These are phyloP conservation scores for Griposia aprilina DNA, from an alignment of 2,888 invertebrate species.

Conservation along the genomic window DNA sequence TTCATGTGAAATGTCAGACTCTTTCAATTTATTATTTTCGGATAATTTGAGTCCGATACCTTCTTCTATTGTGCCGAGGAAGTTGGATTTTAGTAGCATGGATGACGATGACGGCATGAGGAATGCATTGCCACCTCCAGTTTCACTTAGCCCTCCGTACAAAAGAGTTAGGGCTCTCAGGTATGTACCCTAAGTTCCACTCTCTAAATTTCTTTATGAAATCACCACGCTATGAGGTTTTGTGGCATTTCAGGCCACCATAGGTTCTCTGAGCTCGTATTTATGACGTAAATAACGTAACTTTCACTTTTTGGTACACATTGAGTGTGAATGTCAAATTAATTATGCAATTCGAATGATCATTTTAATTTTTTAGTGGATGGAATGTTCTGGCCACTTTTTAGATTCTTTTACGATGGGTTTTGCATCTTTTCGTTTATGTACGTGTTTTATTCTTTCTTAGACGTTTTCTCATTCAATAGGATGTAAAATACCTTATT, in stretches of 20 bases:
- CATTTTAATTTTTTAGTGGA: constrained; percentile 3
- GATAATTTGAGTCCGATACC: constrained; percentile 91
- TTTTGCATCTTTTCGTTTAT: background rate
- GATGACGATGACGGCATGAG: constrained; percentile 87
- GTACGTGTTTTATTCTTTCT: background rate
- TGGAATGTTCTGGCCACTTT: constrained; percentile 20
- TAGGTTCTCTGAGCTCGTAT: background rate
- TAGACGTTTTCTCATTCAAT: constrained; percentile 4
- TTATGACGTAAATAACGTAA: constrained; percentile 38
- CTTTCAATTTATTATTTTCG: constrained; percentile 90
- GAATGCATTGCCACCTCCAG: constrained; percentile 78
- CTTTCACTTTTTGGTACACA: constrained; percentile 50
- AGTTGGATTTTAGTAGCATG: constrained; percentile 89
- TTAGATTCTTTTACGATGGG: background rate
- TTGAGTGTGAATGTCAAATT: constrained; percentile 24
- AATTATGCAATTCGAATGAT: constrained; percentile 31
- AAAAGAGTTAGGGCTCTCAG: constrained; percentile 91
- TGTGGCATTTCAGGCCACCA: background rate
- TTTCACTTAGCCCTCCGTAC: constrained; percentile 89
- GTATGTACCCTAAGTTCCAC: constrained; percentile 76
- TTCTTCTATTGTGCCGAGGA: constrained; percentile 90
- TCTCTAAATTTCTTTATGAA: constrained; percentile 58
- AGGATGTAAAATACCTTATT: background rate
- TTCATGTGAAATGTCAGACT: constrained; percentile 92
- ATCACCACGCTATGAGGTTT: constrained; percentile 73